phyloP scores from a whole-genome alignment of 2,113 vertebrate genomes.

The Ciconia boyciana region DNA sequence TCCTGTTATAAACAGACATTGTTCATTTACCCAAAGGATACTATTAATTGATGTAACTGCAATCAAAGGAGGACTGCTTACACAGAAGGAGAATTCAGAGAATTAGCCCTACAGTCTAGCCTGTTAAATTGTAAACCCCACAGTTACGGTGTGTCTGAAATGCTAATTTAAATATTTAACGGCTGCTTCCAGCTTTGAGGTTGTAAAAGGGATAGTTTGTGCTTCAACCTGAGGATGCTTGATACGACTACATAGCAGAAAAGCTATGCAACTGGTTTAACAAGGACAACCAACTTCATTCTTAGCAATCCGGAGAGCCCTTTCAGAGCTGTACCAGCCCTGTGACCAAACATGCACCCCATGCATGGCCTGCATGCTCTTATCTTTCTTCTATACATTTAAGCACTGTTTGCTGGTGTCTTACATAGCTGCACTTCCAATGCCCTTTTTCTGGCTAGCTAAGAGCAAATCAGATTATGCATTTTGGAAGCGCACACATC shows the following conservation, averaged over 20 bases:
- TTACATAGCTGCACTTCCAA: not conserved
- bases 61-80: not conserved
- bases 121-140: not conserved
- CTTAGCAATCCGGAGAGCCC: not conserved
- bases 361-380: not conserved
- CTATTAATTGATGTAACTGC: not conserved
- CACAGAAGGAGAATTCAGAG: not conserved
- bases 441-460: not conserved
- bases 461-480: not conserved
- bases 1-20: not conserved
- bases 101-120: not conserved
- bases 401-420: not conserved
- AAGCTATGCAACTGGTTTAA: not conserved
- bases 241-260: not conserved
- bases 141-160: not conserved
- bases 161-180: not conserved
- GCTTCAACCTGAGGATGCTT: not conserved
- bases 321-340: not conserved
- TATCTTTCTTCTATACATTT: not conserved
- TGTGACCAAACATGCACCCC: rapidly evolving
- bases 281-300: not conserved
- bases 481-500: not conserved
- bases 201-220: not conserved
- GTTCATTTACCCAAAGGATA: not conserved
- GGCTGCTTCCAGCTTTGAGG: not conserved